Base-by-base conservation (phyloP, 2,888 invertebrate species). In the Thera britannica region DNA sequence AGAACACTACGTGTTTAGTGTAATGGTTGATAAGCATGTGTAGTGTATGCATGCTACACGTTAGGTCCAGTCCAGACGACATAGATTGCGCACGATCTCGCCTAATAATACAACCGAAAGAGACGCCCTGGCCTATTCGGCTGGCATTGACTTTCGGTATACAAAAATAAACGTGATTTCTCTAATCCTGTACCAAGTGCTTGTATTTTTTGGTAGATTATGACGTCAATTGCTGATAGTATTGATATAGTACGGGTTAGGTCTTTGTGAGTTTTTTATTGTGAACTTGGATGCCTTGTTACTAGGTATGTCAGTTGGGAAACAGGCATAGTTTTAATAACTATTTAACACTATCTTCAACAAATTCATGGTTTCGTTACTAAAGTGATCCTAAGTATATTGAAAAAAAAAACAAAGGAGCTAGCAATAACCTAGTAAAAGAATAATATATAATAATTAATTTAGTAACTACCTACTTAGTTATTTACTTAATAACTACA, bases 91-190 rank as follows among this genome's bases (percentile, higher is more conserved):
- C 72, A 72, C 73, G 73, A 73, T 65, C 71, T 63, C 59, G 65
- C 69, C 76, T 77, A 78, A 76, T 84, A 84, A 83, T 81, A 82
- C 78, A 73, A 73, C 75, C 65, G 73, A 72, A 76, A 83, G 77
- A 77, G 81, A 77, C 80, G 78, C 77, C 71, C 57, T 75, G 75
- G 77, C 73, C 75, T 76, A 78, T 79, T 79, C 79, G 78, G 73
- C 77, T 84, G 85, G 84, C 87, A 83, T 88, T 86, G 86, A 84
- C 86, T 89, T 85, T 86, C 84, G 77, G 81, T 79, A 83, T 79
- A 82, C 84, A 77, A 86, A 90, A 90, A 90, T 90, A 89, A 88
- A 88, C 85, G 75, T 80, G 83, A 85, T 84, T 86, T 84, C 80
- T 83, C 82, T 85, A 83, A 82, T 82, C 81, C 79, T 82, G 76